Base-by-base conservation (phyloP, 1,140 invertebrate genomes). In the Meteorus sp. region DNA sequence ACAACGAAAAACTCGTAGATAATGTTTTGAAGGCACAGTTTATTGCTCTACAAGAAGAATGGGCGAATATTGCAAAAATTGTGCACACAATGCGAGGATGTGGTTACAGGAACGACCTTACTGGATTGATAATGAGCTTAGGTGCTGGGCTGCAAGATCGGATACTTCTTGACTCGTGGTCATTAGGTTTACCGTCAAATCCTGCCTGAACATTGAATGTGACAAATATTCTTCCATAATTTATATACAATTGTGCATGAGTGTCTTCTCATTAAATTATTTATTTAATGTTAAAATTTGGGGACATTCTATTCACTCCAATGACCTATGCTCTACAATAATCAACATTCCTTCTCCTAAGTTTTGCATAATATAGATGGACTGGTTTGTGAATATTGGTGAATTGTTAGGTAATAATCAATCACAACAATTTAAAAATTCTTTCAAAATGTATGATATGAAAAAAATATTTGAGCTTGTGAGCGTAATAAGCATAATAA, bases 21-120 rank as follows among this genome's bases (percentile, higher is more conserved):
- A 70, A 73, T 17, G 73, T 77, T 5, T 52, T 81, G 3, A 74
- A 69, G 57, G 70, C 71, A 52, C 77, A 81, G 59, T 72, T 81
- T 60, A 69, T 68, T 39, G 74, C 75, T n/a, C 44, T 81, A 2
- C 75, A 79, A 59, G 71, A 81, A 69, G 79, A 81, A 71, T 81
- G 80, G 80, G 57, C 71, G 2, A 81, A 77, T 39, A 75, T 80
- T 44, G 76, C 77, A 0, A 79, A 77, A 71, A 74, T 80, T 13
- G 61, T 79, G 44, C 72, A 70, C 52, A 69, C 74, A 3, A 75
- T 79, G 69, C 65, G 73, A 54, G 76, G 69, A 23, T 64, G 71
- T 56, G 74, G 72, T 19, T 71, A 74, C 56, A 59, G 65, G 17
- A 67, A 62, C 13, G 73, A 79, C 54, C 70, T 76, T 35, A 66